phyloP scores from a whole-genome alignment of 1,140 invertebrate species.

The Elymnias hypermnestra region DNA sequence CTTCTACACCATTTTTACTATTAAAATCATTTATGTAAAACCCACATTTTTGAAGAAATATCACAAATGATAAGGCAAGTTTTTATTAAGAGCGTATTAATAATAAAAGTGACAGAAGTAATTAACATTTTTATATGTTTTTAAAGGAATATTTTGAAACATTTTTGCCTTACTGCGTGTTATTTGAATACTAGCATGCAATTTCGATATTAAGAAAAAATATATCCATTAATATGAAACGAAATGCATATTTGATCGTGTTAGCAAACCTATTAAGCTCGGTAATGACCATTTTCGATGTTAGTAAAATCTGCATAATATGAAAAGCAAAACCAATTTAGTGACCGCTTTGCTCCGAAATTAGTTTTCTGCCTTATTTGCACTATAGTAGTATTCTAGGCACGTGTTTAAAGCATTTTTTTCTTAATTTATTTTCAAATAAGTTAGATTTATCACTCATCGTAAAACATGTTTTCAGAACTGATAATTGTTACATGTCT shows the following conservation, averaged over 20 bases:
- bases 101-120: too few species aligned
- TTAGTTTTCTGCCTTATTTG: slow-evolving; percentile 19
- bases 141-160: slow-evolving; percentile 12
- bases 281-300: slow-evolving; percentile 21
- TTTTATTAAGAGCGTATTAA: too few species aligned
- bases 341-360: slow-evolving; percentile 18
- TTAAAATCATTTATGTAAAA: too few species aligned
- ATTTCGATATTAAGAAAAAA: slow-evolving; percentile 28
- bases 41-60: too few species aligned
- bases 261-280: slow-evolving; percentile 15
- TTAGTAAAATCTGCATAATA: slow-evolving; percentile 16
- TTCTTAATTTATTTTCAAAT: too few species aligned
- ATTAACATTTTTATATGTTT: too few species aligned
- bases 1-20: too few species aligned
- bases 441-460: too few species aligned
- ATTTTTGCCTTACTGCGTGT: background rate
- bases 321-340: slow-evolving; percentile 21
- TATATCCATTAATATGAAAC: slow-evolving; percentile 14
- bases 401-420: too few species aligned
- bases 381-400: background rate
- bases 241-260: slow-evolving; percentile 18
- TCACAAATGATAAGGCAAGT: too few species aligned
- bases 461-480: too few species aligned
- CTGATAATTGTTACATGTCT: too few species aligned
- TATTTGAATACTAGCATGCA: slow-evolving; percentile 24